A percentile compares a stretch with the other conserved stretches of the same genome.
Evolutionary conservation across 92 coral and sea anemone genomes (phyloP).

Genomic region (Ricordea florida): DNA sequence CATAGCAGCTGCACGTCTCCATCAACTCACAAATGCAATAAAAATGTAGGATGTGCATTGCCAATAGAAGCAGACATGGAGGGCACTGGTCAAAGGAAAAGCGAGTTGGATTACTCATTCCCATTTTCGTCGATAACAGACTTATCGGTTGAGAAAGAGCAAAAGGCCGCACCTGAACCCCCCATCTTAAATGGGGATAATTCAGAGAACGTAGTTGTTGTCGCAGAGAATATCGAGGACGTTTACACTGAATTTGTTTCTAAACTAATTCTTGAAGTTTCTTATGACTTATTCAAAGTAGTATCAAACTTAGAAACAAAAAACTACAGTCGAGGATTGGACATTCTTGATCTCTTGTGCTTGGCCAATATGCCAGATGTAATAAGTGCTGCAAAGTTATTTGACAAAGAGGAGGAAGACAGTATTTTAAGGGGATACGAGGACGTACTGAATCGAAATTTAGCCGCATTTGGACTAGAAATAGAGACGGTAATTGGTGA

Average conservation of each 20-base stretch:
- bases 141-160: neutral
- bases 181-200: neutral
- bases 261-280: conserved; percentile 2
- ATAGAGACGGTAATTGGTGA: conserved; percentile 8
- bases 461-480: conserved; percentile 8
- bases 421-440: neutral
- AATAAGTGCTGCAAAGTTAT: neutral
- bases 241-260: conserved; percentile 5
- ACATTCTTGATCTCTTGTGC: conserved; percentile 6
- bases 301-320: conserved; percentile 5
- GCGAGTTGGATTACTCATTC: neutral
- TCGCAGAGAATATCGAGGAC: neutral
- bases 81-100: neutral
- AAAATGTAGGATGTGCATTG: neutral
- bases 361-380: conserved; percentile 12
- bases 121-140: neutral
- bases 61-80: conserved; percentile 1
- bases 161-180: neutral
- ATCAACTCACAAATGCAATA: conserved; percentile 6
- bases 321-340: neutral
- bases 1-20: neutral
- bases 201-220: neutral
- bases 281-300: neutral
- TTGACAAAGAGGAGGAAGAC: neutral
- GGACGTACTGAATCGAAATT: neutral